Conservation (phyloP, 2,888 invertebrate species). For the Gari tellinella region DNA sequence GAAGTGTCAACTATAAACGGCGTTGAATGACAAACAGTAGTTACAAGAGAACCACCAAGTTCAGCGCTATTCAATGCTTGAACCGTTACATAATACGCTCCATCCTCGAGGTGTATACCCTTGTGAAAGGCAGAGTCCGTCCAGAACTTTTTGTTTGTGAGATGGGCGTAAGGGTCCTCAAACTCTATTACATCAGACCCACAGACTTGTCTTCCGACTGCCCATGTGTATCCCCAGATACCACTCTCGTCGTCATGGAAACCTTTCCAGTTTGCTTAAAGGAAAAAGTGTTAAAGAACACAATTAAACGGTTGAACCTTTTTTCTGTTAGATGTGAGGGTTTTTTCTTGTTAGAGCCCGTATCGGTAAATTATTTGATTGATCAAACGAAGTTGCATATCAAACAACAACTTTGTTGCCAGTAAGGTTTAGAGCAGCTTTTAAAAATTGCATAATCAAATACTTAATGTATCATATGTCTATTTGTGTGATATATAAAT, state of each 20-base stretch:
- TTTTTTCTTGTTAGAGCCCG: too few species aligned
- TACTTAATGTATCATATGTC: too few species aligned
- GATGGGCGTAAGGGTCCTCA: slow-evolving; percentile 67
- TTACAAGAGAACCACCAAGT: slow-evolving; percentile 70
- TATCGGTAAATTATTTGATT: too few species aligned
- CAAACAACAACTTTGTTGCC: too few species aligned
- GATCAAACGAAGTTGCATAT: too few species aligned
- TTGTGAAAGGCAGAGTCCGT: slow-evolving; percentile 69
- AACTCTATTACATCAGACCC: slow-evolving; percentile 61
- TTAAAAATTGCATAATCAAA: too few species aligned
- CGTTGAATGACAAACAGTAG: slow-evolving; percentile 71
- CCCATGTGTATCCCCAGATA: slow-evolving; percentile 73
- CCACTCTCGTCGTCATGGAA: slow-evolving; percentile 76
- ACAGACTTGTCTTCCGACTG: slow-evolving; percentile 67
- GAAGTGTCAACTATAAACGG: slow-evolving; percentile 71
- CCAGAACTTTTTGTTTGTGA: slow-evolving; percentile 69
- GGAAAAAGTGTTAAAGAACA: too few species aligned
- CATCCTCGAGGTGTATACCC: slow-evolving; percentile 67
- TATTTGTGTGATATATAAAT: too few species aligned
- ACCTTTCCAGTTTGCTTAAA: slow-evolving; percentile 74
- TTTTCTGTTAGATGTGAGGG: too few species aligned
- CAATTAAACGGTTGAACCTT: too few species aligned
- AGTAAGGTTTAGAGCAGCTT: too few species aligned
- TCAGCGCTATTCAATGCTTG: slow-evolving; percentile 68
- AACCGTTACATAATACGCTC: slow-evolving; percentile 71